phyloP scores from a whole-genome alignment of 2,888 invertebrate species.

The Lasius platythorax region DNA sequence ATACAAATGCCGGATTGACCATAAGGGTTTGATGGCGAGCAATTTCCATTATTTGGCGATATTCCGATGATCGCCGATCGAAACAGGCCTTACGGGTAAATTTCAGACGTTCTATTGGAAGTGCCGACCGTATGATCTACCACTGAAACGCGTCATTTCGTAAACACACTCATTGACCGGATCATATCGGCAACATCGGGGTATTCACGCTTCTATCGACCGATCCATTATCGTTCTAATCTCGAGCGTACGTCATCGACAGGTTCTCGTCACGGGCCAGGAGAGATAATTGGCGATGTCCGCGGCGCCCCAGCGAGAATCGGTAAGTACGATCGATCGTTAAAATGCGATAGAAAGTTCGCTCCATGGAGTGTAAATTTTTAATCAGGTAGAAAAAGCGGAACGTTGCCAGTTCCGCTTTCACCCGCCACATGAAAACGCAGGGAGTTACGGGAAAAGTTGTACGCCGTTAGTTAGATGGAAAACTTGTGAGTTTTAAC shows the following conservation, averaged over 20 bases:
- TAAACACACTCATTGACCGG: constrained; percentile 64
- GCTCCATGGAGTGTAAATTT: constrained; percentile 62
- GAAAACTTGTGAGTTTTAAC: constrained; percentile 64
- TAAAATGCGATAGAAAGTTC: constrained; percentile 55
- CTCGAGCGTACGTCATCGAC: constrained; percentile 25
- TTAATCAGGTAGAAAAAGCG: constrained; percentile 69
- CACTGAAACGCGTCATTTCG: constrained; percentile 57
- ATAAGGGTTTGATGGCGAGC: constrained; percentile 30
- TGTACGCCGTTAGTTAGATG: constrained; percentile 58
- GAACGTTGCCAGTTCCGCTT: constrained; percentile 34
- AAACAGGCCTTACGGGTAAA: constrained; percentile 64
- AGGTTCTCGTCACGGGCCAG: constrained; percentile 13
- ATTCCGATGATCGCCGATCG: constrained; percentile 58
- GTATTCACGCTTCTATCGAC: constrained; percentile 12
- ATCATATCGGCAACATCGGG: constrained; percentile 37
- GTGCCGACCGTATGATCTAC: constrained; percentile 57
- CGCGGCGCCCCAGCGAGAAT: constrained; percentile 34
- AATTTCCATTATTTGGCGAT: constrained; percentile 62
- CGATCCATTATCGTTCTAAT: constrained; percentile 59
- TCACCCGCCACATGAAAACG: constrained; percentile 58
- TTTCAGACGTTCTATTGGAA: constrained; percentile 62
- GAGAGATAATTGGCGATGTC: constrained; percentile 36
- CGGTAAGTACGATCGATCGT: constrained; percentile 56
- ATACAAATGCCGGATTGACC: constrained; percentile 35
- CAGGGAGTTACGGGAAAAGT: constrained; percentile 67